Evolutionary conservation across 2,797 vertebrate genomes (phyloP).

Genomic region (Brachymystax lenok): DNA sequence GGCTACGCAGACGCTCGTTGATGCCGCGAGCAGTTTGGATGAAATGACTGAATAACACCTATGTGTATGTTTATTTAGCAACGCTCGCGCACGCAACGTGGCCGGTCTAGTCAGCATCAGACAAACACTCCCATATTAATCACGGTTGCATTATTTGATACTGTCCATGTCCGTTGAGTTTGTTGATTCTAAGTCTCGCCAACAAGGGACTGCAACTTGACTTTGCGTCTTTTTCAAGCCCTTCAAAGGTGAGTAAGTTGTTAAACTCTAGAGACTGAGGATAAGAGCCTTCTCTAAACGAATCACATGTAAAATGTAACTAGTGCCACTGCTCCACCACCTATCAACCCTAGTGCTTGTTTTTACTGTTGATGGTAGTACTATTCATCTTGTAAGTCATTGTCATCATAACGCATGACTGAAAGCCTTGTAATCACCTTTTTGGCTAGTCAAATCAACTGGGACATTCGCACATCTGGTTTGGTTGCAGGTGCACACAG

Average conservation of each 20-base stretch:
- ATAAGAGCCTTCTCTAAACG: too few relatives aligned
- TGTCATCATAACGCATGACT: not conserved
- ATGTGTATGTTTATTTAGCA: too few relatives aligned
- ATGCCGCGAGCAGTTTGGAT: not conserved
- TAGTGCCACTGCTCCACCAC: not conserved
- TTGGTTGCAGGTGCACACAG: constrained; percentile 35
- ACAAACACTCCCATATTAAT: too few relatives aligned
- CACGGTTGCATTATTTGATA: too few relatives aligned
- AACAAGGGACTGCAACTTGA: too few relatives aligned
- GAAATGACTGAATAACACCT: too few relatives aligned
- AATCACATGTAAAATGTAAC: not conserved
- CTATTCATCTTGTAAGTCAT: not conserved
- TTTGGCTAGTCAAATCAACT: constrained; percentile 66
- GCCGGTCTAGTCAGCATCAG: too few relatives aligned
- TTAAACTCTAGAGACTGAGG: not conserved
- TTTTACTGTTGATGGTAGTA: not conserved
- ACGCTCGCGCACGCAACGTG: too few relatives aligned
- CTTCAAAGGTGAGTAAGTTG: not conserved
- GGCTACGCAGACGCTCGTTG: too few relatives aligned
- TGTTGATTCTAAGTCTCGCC: too few relatives aligned
- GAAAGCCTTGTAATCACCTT: constrained; percentile 9
- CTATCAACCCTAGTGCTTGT: not conserved
- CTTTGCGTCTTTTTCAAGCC: not conserved
- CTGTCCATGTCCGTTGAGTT: too few relatives aligned
- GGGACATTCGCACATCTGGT: constrained; percentile 60